Evolutionary conservation across 2,113 vertebrate species (phyloP).

Genomic region (Verasper variegatus): DNA sequence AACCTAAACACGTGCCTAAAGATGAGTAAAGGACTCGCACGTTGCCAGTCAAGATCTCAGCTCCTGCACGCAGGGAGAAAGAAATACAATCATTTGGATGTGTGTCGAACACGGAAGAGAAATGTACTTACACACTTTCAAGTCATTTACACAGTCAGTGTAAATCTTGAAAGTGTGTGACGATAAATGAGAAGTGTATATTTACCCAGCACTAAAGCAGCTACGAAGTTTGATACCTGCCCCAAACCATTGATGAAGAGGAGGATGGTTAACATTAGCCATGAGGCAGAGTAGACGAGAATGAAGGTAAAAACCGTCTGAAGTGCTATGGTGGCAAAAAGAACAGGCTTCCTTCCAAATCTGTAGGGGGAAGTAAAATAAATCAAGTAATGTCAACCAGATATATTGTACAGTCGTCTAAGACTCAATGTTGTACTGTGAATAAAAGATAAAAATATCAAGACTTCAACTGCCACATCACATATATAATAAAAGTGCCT

Average conservation of each 20-base stretch:
- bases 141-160: too few relatives aligned
- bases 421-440: too few relatives aligned
- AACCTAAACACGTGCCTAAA: slow-evolving; percentile 84
- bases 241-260: slow-evolving; percentile 90
- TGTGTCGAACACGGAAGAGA: not conserved
- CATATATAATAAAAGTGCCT: too few relatives aligned
- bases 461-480: too few relatives aligned
- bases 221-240: slow-evolving; percentile 90
- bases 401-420: too few relatives aligned
- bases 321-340: slow-evolving; percentile 87
- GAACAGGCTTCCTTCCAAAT: slow-evolving; percentile 89
- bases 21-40: slow-evolving; percentile 86
- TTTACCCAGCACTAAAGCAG: slow-evolving; percentile 91
- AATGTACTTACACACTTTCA: too few relatives aligned
- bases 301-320: slow-evolving; percentile 87
- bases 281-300: slow-evolving; percentile 87
- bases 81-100: not conserved
- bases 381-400: not conserved
- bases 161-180: too few relatives aligned
- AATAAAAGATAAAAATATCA: too few relatives aligned
- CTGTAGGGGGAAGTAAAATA: slow-evolving; percentile 60
- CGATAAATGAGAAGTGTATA: not conserved
- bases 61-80: slow-evolving; percentile 76
- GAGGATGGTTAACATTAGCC: slow-evolving; percentile 86
- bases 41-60: slow-evolving; percentile 87